phyloP scores from a whole-genome alignment of 2,113 vertebrate genomes.

The Azemiops feae region DNA sequence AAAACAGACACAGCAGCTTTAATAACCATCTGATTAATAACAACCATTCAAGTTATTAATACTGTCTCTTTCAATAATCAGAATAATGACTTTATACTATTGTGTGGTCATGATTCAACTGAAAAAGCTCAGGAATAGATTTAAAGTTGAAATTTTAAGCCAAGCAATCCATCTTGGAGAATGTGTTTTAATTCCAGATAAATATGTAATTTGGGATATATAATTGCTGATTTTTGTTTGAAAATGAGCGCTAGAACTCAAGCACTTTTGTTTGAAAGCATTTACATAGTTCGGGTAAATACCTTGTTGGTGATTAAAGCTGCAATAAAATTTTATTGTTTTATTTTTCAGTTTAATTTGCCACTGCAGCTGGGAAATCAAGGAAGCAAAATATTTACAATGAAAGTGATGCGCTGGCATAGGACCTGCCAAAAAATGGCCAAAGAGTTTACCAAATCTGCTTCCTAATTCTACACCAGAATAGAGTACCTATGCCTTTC shows the following conservation, averaged over 20 bases:
- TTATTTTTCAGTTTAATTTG: background rate
- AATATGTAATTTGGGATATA: background rate
- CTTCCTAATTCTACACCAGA: background rate
- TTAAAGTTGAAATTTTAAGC: conserved; percentile 20
- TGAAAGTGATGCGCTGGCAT: background rate
- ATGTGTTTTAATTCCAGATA: conserved; percentile 36
- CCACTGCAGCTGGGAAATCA: background rate
- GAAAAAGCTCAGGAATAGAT: conserved; percentile 32
- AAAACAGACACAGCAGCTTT: conserved; percentile 23
- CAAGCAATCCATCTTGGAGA: background rate
- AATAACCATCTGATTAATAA: conserved; percentile 56
- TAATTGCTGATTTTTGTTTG: conserved; percentile 6
- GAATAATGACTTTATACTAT: conserved; percentile 55
- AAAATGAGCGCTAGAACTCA: background rate
- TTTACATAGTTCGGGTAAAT: background rate
- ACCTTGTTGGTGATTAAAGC: background rate
- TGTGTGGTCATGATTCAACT: conserved; percentile 49
- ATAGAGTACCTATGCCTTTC: background rate
- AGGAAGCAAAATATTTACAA: background rate
- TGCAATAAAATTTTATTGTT: background rate
- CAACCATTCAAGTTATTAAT: conserved; percentile 50
- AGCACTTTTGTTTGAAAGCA: background rate
- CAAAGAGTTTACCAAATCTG: background rate
- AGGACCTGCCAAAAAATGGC: background rate
- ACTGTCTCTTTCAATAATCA: conserved; percentile 41